Conservation (phyloP, 1,140 invertebrate species). For the Meloidogyne exigua region DNA sequence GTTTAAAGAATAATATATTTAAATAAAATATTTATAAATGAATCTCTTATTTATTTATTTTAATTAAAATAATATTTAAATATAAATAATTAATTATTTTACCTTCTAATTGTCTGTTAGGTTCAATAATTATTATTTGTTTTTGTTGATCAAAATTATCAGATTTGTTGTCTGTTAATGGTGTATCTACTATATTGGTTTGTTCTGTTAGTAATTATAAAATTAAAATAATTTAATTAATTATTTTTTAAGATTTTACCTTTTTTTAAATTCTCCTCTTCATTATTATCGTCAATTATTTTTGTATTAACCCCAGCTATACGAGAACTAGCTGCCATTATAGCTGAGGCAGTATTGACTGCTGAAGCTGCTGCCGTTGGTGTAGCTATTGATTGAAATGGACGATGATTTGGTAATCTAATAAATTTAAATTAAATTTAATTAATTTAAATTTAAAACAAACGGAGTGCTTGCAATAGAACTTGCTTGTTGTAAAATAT, state of each 20-base stretch:
- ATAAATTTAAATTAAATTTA: background rate
- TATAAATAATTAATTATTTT: too few relatives aligned
- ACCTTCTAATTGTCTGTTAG: background rate
- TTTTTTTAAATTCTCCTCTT: too few relatives aligned
- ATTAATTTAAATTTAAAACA: background rate
- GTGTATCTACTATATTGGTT: background rate
- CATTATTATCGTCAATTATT: background rate
- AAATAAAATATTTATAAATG: too few relatives aligned
- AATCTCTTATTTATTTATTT: too few relatives aligned
- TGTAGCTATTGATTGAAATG: conserved; percentile 19
- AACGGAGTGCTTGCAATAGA: conserved; percentile 24
- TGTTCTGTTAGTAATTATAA: background rate
- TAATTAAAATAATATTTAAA: too few relatives aligned
- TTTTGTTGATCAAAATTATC: background rate
- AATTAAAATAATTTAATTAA: too few relatives aligned
- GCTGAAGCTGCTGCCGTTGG: conserved; percentile 8
- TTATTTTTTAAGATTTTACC: too few relatives aligned
- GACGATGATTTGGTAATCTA: conserved; percentile 22
- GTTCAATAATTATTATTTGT: background rate
- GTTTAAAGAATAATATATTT: too few relatives aligned
- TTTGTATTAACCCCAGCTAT: background rate
- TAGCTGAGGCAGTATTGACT: conserved; percentile 10
- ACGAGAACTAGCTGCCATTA: background rate
- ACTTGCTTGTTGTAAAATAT: conserved; percentile 21
- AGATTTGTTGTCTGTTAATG: background rate